Base-by-base conservation (phyloP, 1,140 invertebrate genomes). In the Calycopis cecrops region DNA sequence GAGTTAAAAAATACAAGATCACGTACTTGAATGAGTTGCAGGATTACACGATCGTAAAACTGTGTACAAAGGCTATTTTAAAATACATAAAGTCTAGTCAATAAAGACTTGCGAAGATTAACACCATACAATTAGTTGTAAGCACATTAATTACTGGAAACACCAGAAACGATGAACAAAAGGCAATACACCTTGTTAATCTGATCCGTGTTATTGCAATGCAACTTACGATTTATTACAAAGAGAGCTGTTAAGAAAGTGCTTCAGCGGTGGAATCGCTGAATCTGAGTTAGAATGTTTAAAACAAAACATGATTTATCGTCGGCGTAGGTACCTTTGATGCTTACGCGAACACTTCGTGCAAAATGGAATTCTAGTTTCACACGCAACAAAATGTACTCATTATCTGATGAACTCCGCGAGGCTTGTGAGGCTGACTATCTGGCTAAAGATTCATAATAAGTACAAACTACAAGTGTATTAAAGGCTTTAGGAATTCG, bases 341-440 rank as follows among this genome's bases (percentile, higher is more conserved):
- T 74, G 74, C 74, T 82, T 79, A 77, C 71, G 70, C 76, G 71
- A 79, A 59, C 67, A 70, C 71, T 73, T 79, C 78, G 80, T 81
- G 78, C 78, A 71, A 82, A 83, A 84, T 85, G 73, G 78, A 80
- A 81, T 84, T 81, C 83, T 81, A 79, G 80, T 86, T 86, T 83
- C 80, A 75, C 83, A 86, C 83, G 83, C 83, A 86, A 86, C 80
- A 83, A 85, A 28, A 84, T 84, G 82, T 78, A 73, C 65, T 74
- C 69, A 75, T 76, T 86, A 86, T 86, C 83, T 78, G 80, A 86
- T 84, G 83, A 81, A 83, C 73, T 76, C 62, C 59, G 56, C 63
- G 28, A 62, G 6, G 60, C 55, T 58, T 58, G 59, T 50, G 33
- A 49, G 48, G 48, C 33, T 48, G 47, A 10, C 37, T 38, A 38